Evolutionary conservation across 2,797 vertebrate species (phyloP).

Genomic region (Lemur catta): DNA sequence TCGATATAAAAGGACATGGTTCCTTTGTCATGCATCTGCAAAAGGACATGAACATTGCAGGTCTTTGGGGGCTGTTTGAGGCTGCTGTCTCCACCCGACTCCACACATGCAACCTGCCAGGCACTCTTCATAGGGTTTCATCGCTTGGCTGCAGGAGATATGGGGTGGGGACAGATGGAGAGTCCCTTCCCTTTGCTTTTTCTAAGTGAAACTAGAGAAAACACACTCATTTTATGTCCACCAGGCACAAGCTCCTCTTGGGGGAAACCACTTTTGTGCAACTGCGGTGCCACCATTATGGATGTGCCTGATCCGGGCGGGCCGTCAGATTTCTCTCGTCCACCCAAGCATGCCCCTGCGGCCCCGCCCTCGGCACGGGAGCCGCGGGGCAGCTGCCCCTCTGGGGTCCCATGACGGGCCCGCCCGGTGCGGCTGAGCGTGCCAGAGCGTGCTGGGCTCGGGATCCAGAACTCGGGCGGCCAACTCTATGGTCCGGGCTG

Average conservation of each 20-base stretch:
- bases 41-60: neutral
- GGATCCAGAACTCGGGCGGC: neutral
- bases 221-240: neutral
- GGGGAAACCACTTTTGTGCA: neutral
- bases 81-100: neutral
- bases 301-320: neutral
- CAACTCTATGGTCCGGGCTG: neutral
- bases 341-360: neutral
- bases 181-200: neutral
- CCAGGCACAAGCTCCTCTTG: neutral
- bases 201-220: neutral
- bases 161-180: neutral
- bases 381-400: neutral
- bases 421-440: neutral
- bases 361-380: neutral
- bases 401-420: neutral
- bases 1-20: neutral
- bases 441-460: neutral
- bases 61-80: neutral
- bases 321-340: neutral
- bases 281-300: neutral
- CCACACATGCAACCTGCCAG: rapidly evolving
- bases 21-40: neutral
- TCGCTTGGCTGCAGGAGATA: neutral
- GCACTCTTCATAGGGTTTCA: too few relatives aligned